Percentiles rank a stretch among this genome's conserved stretches.
Evolutionary conservation across 2,797 vertebrate genomes (phyloP).

Genomic region (Urocyon cinereoargenteus): DNA sequence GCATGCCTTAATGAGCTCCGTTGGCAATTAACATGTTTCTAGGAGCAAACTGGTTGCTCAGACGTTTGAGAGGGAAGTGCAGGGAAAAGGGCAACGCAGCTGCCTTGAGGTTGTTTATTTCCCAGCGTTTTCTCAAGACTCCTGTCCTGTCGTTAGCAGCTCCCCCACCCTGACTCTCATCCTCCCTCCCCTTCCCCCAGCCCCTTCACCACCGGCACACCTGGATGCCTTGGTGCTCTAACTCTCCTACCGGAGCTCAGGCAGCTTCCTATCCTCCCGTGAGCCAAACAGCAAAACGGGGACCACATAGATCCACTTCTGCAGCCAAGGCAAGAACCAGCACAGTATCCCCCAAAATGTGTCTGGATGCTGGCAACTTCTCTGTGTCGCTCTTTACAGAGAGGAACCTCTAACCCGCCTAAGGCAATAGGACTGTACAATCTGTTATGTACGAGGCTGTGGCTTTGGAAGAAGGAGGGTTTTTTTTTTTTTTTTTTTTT

Average conservation of each 20-base stretch:
- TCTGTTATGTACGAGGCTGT: constrained; percentile 89
- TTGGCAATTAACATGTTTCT: constrained; percentile 98
- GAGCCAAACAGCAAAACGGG: constrained; percentile 30
- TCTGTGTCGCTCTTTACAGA: constrained; percentile 75
- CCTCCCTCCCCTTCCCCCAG: neutral
- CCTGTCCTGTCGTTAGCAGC: constrained; percentile 63
- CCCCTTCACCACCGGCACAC: constrained; percentile 75
- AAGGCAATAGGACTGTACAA: constrained; percentile 89
- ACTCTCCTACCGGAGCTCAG: neutral
- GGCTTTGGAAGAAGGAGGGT: constrained; percentile 85
- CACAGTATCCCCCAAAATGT: constrained; percentile 73
- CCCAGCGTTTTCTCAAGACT: constrained; percentile 85
- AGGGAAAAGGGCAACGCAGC: constrained; percentile 96
- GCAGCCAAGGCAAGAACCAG: constrained; percentile 70
- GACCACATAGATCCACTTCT: constrained; percentile 52
- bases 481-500: constrained; percentile 76
- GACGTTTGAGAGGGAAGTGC: constrained; percentile 94
- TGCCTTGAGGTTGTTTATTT: constrained; percentile 92
- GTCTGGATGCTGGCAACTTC: constrained; percentile 85
- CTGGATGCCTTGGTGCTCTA: constrained; percentile 72
- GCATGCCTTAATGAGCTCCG: constrained; percentile 97
- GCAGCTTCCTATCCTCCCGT: neutral
- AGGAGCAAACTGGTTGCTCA: constrained; percentile 96
- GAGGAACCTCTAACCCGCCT: constrained; percentile 88
- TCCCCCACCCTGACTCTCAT: neutral